Conservation (phyloP, 1,140 invertebrate species). For the Lycorma delicatula region DNA sequence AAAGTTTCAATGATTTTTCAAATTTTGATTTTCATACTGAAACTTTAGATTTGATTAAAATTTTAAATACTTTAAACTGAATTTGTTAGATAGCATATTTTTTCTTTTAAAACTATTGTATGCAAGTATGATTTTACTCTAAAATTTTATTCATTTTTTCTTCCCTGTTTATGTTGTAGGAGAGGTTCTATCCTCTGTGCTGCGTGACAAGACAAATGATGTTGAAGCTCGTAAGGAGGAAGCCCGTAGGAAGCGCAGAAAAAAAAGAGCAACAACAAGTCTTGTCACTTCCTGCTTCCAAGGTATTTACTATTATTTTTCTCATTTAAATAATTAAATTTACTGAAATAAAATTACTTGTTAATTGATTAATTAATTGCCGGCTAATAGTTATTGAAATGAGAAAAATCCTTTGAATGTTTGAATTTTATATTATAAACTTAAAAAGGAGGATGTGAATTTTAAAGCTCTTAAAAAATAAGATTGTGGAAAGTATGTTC, state of each 20-base stretch:
- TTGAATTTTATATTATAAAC: not conserved
- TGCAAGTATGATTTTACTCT: too few species aligned
- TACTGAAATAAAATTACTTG: not conserved
- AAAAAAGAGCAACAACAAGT: constrained; percentile 80
- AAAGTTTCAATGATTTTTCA: too few species aligned
- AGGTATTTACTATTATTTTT: constrained; percentile 45
- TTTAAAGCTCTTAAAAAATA: not conserved
- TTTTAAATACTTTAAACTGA: too few species aligned
- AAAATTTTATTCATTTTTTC: not conserved
- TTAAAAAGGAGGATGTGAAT: constrained; percentile 6
- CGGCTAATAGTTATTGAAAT: not conserved
- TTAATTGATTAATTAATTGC: too few species aligned
- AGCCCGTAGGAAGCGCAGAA: constrained; percentile 72
- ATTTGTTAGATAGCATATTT: too few species aligned
- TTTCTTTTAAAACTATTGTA: too few species aligned
- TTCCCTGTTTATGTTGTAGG: constrained; percentile 4
- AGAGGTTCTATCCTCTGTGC: constrained; percentile 26
- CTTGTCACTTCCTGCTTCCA: constrained; percentile 81
- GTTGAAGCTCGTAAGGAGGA: constrained; percentile 62
- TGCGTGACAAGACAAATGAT: constrained; percentile 43
- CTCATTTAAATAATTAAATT: not conserved
- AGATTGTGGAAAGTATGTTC: too few species aligned
- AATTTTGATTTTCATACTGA: too few species aligned
- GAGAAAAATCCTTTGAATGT: not conserved
- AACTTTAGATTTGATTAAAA: too few species aligned